Conservation (phyloP, 2,888 invertebrate species). For the Arge pagana region DNA sequence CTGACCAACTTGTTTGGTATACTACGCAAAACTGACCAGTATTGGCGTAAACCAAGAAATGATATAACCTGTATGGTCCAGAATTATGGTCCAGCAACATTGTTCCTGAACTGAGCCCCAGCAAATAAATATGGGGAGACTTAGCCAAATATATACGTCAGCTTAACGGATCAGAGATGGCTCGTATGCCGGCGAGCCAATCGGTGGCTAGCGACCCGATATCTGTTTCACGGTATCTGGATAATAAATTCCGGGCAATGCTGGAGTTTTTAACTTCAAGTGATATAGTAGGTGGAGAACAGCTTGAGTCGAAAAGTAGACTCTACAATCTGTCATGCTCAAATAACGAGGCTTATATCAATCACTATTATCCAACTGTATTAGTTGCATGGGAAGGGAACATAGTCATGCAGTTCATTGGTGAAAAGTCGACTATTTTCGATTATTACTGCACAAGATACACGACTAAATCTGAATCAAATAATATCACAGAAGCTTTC, state of each 20-base stretch:
- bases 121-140: conserved; percentile 39
- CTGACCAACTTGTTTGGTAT: conserved; percentile 31
- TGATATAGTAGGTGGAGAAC: conserved; percentile 29
- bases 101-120: conserved; percentile 38
- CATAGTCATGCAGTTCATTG: conserved; percentile 40
- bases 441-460: conserved; percentile 43
- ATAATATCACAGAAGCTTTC: conserved; percentile 33
- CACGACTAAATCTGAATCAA: conserved; percentile 43
- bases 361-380: conserved; percentile 39
- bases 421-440: conserved; percentile 38
- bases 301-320: conserved; percentile 34
- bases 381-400: conserved; percentile 41
- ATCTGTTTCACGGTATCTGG: conserved; percentile 41
- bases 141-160: conserved; percentile 36
- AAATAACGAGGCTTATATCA: conserved; percentile 28
- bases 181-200: conserved; percentile 34
- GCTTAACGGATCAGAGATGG: conserved; percentile 18
- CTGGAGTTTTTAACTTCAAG: conserved; percentile 35
- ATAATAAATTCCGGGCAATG: conserved; percentile 44
- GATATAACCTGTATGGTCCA: conserved; percentile 33
- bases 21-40: conserved; percentile 34
- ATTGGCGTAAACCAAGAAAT: conserved; percentile 31
- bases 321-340: conserved; percentile 35
- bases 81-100: conserved; percentile 38
- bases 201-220: conserved; percentile 44